Base-by-base conservation (phyloP, 2,113 vertebrate genomes). In the Halichoeres trimaculatus region DNA sequence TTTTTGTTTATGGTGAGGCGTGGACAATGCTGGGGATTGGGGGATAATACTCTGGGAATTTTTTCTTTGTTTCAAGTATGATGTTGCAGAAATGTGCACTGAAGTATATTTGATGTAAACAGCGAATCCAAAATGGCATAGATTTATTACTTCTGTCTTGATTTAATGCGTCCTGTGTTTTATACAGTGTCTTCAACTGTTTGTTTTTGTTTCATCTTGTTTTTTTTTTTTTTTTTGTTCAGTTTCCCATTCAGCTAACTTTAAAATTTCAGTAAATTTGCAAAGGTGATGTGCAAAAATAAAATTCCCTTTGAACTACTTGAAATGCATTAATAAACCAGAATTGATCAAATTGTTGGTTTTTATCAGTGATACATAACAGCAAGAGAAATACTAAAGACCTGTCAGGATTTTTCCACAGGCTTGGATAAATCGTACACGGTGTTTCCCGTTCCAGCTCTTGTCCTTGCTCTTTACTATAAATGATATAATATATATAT, bases 281-380 rank as follows among this genome's bases (percentile, higher is more conserved):
- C 93, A 94, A 95, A 95, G 93, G 91, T 95, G 94, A 96, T 95
- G 94, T 96, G 94, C 93, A 94, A 84, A 95, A 88, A 70, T 91
- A 92, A 95, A 90, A 94, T 94, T 94, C 95, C 40, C 83, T 96
- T 96, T 95, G 88, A 97, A 97, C 62, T 90, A 97, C 96, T 97
- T 97, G 96, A 98, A 97, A 95, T 96, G 94, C 95, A 95, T 96
- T 95, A 98, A 98, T 97, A 97, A 91, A 93, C 94, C 94, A 95
- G 94, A 97, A 89, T 94, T 96, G 93, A 95, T 93, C 85, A 94
- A 93, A 92, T 19, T 16, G 26, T 56, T 55, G 1, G 52, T 51
- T 54, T 65, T 30, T 74, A 72, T 14, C 57, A 9, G 1, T 0
- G 45, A 20, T 20, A 7, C 14, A 16, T 2, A 41, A 26, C 8